Evolutionary conservation across 2,113 vertebrate genomes (phyloP).

Genomic region (Phalacrocorax carbo): DNA sequence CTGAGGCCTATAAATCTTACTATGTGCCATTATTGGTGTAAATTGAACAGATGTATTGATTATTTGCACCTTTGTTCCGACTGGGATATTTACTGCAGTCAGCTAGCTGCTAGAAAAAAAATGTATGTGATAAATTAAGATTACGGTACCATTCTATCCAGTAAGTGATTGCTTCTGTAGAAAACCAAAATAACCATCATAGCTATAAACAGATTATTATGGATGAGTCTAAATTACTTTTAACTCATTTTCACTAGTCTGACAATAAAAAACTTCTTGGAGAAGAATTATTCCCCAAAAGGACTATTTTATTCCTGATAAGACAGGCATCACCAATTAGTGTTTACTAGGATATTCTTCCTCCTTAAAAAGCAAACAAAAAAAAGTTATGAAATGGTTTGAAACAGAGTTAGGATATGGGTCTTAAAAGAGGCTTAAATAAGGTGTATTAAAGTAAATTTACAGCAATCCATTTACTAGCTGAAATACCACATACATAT

Average conservation of each 20-base stretch:
- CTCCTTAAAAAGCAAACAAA: neutral
- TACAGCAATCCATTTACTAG: neutral
- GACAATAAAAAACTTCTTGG: neutral
- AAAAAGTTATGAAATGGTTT: neutral
- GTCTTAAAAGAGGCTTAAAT: neutral
- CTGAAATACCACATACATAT: neutral
- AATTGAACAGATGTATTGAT: conserved; percentile 50
- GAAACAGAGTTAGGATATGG: neutral
- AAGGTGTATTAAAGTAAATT: neutral
- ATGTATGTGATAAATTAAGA: conserved; percentile 18
- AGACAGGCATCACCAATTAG: neutral
- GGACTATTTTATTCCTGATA: neutral
- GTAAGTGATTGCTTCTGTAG: conserved; percentile 16
- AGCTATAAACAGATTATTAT: conserved; percentile 26
- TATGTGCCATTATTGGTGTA: conserved; percentile 36
- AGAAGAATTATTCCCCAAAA: neutral
- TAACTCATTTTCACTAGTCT: neutral
- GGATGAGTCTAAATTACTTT: neutral
- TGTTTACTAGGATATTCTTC: neutral
- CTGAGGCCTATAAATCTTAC: conserved; percentile 38
- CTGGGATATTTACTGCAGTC: conserved; percentile 14
- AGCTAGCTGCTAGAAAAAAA: neutral
- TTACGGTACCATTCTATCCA: neutral
- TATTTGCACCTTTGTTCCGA: conserved; percentile 31
- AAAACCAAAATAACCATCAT: conserved; percentile 61